phyloP scores from a whole-genome alignment of 2,797 vertebrate species.

The Sebastiscus tertius region DNA sequence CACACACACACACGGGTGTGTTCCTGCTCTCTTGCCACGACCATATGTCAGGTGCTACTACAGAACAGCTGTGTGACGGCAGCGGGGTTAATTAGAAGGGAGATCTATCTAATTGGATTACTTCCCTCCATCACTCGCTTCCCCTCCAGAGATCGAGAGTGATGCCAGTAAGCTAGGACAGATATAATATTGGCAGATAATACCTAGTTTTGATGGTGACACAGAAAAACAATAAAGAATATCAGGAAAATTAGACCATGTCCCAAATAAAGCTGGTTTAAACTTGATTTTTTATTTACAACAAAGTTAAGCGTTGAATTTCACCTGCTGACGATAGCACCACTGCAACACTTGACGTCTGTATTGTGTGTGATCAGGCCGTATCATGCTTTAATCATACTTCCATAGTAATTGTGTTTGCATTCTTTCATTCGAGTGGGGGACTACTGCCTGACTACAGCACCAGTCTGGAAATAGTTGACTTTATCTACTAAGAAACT shows the following conservation, averaged over 20 bases:
- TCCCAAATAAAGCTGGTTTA: background rate
- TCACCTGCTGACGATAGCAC: background rate
- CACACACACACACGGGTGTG: background rate
- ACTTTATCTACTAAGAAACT: background rate
- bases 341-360: background rate
- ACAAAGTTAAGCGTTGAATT: background rate
- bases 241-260: background rate
- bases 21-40: background rate
- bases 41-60: conserved; percentile 53
- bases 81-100: conserved; percentile 53
- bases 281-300: background rate
- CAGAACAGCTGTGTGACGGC: conserved; percentile 32
- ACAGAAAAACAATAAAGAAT: background rate
- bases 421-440: background rate
- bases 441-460: background rate
- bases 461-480: background rate
- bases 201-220: no score
- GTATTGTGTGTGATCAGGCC: background rate
- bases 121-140: conserved; percentile 14
- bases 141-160: background rate
- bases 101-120: conserved; percentile 52
- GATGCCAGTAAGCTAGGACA: background rate
- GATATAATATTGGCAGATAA: background rate
- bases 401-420: background rate
- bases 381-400: background rate